Evolutionary conservation across 64 coral and sea anemone genomes (phyloP), one percentile per base, ranked within the genome.

Genomic region (Actinia equina): DNA sequence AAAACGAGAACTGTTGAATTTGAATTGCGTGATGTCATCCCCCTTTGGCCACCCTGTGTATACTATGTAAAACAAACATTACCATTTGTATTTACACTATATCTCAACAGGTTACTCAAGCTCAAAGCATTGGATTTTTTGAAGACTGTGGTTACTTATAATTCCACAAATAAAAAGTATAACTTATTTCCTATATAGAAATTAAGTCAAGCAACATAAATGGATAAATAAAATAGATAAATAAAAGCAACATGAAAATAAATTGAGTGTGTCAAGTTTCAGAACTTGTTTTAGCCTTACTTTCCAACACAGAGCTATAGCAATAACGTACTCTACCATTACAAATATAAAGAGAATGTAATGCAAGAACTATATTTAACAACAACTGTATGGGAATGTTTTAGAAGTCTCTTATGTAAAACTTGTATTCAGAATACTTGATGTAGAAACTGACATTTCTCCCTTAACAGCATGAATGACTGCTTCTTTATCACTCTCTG

Each of bases 141-240:
- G 74, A 77, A 4, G 74, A 77, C 74, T 77, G 74, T 77, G 74
- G 74, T 23, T 77, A 77, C 74, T 77, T 77, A 8, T 26, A 77
- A 14, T 7, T 6, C 27, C 18, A 77, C 26, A 77, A 42, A 44
- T 17, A 42, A 26, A 7, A n/a, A 12, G 17, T 30, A 44, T 16
- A 71, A 54, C 52, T 8, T 54, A 54, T 54, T 54, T 12, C 52
- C 12, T 54, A 54, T 54, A 54, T 54, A 54, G 12, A 54, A 6
- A 54, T 54, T 54, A 54, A 8, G 52, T 54, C 52, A 54, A 54
- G 12, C 52, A 54, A 54, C 52, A 54, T 37, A 37, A 37, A 37
- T 37, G 30, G 30, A 37, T 37, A 37, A 37, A 37, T 37, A 37
- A 37, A 37, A 37, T 37, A 37, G 30, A 37, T 37, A 37, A 37